Evolutionary conservation across 1,140 invertebrate species (phyloP), one percentile per base, ranked within the genome.

Genomic region (Calephelis virginiensis): DNA sequence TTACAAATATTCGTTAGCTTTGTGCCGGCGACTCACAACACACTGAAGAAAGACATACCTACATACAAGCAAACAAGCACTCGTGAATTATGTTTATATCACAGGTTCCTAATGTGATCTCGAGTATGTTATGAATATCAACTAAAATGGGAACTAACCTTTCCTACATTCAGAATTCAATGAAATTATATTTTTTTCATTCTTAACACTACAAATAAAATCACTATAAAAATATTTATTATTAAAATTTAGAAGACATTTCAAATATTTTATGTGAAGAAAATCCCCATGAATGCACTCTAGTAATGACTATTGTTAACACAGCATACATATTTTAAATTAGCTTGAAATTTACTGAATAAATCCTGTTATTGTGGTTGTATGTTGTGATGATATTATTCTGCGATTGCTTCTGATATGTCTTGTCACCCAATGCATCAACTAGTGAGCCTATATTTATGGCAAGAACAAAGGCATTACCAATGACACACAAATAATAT

Each of bases 41-140:
- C 78, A 77, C 78, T 74, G 78, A 75, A 77, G 75, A 76, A 65
- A 78, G 69, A 79, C 77, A 80, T 68, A 69, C 64, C 67, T 60
- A 84, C 86, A 83, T 77, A 81, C 85, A 86, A 83, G 78, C 83
- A 85, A 72, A 74, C 85, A 82, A 80, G 78, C 84, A 86, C 83
- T 78, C 85, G 78, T 76, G 82, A 87, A 68, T 83, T 85, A 82
- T 86, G 76, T 76, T 70, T 84, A 85, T 90, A 91, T 91, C 89
- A 91, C 89, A 91, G 89, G 87, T 84, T 79, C 82, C 86, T 85
- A 90, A 77, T 84, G 85, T 85, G 75, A 82, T 85, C 80, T 56
- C 53, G 53, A 56, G 53, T 56, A 56, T 56, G 53, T 56, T 56
- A 28, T 56, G 53, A 56, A 67, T 49, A 67, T 69, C 71, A 69